phyloP scores from a whole-genome alignment of 2,113 vertebrate species.

The Serinus canaria region DNA sequence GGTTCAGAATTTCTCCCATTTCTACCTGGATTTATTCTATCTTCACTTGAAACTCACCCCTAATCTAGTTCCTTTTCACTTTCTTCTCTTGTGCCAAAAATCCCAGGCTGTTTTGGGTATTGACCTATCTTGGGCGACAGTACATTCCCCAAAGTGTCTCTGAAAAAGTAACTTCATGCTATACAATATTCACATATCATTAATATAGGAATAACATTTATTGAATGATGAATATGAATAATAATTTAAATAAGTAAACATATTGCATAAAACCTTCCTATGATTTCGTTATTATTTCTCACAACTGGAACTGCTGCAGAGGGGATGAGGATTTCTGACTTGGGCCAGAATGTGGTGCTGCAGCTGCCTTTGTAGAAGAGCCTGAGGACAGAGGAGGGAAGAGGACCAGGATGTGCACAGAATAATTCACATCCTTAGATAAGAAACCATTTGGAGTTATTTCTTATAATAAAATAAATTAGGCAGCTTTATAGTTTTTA shows the following conservation, averaged over 20 bases:
- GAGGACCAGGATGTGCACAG: not conserved
- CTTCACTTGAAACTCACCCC: not conserved
- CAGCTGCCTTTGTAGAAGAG: not conserved
- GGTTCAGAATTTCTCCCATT: not conserved
- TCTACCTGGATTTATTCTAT: not conserved
- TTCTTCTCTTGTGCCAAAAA: not conserved
- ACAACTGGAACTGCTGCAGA: not conserved
- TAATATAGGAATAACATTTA: not conserved
- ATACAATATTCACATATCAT: not conserved
- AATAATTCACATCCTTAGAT: not conserved
- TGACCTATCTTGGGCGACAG: not conserved
- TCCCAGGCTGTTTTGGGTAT: not conserved
- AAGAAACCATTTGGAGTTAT: not conserved
- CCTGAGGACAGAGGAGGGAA: not conserved
- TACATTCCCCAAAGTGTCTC: not conserved
- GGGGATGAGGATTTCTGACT: not conserved
- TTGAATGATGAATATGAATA: not conserved
- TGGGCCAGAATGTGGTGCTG: not conserved
- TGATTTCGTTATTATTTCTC: not conserved
- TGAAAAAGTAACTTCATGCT: not conserved
- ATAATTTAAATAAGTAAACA: not conserved
- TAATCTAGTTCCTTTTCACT: not conserved
- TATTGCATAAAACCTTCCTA: not conserved
- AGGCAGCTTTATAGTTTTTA: not conserved
- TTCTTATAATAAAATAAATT: not conserved